Base-by-base conservation (phyloP, 2,113 vertebrate genomes). In the Arvicanthis niloticus region DNA sequence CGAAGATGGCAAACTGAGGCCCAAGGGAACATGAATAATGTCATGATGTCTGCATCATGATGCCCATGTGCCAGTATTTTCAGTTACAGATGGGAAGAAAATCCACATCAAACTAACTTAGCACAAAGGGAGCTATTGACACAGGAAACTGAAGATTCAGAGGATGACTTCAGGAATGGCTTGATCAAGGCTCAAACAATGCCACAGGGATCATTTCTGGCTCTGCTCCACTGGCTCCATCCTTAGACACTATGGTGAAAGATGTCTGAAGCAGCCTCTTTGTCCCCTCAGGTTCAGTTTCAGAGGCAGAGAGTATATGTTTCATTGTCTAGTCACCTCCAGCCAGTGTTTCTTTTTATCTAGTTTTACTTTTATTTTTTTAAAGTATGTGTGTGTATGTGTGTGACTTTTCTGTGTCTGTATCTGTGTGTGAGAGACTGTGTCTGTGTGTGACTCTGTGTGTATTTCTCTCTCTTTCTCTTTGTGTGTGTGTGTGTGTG, bases 171-270 rank as follows among this genome's bases (percentile, higher is more conserved):
- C 65, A 87, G 67, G 88, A 62, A 70, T 77, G 91, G 51, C 75
- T 94, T 76, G 78, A 58, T 96, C 91, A 87, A 81, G 91, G 80
- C 15, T 48, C 51, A 34, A n/a, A 17, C 37, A 21, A 21, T 72
- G 34, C 16, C 42, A 80, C 4, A 13, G 65, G 24, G 65, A 67
- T 31, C 65, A 13, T 31, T 29, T 67, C 65, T 67, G 65, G 65
- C 29, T 67, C 29, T 67, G 65, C 65, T 67, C 29, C 29, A 3
- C 65, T 31, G 65, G 29, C 11, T 65, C 11, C 7, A 3, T 4
- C 65, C 67, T 68, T 34, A 68, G 67, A 68, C 31, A 6, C 67
- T 68, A 13, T 16, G 67, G 67, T 68, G 67, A 31, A 34, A 15
- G 65, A 68, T 68, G 65, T 68, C 65, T 68, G 65, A 68, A 15